Evolutionary conservation across 1,140 invertebrate species (phyloP), one percentile per base, ranked within the genome.

Genomic region (Cataglyphis hispanica): DNA sequence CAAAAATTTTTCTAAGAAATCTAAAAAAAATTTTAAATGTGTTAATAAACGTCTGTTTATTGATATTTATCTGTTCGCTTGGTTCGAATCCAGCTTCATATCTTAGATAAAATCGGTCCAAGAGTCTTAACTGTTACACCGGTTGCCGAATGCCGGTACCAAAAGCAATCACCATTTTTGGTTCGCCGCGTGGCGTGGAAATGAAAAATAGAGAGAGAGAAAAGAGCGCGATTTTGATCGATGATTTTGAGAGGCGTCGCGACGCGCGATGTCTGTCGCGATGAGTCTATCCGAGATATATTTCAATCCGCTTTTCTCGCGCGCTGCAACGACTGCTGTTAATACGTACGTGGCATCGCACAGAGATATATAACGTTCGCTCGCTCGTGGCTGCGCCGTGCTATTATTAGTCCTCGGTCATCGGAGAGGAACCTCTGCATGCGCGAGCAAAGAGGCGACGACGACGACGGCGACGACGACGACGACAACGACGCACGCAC

Each of bases 341-440:
- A 88, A 88, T 89, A 92, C 87, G 85, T 76, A 84, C 85, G 75
- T 87, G 86, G 83, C 50, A 75, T 86, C 64, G 76, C 27, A 58
- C 86, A 61, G 61, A 75, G 66, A 67, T 87, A 86, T 89, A 85
- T 75, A 90, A 78, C 74, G 61, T 19, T 85, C 76, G 40, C 53
- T 87, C 76, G 83, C 64, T 90, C 85, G 85, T 72, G 86, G 86
- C 86, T 76, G 80, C 58, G 66, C 34, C 56, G 76, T 76, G 86
- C 93, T 95, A 94, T 94, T 95, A 94, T 94, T 95, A 94, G 94
- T 92, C 78, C 87, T 87, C 91, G 93, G 93, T 94, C 93, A 94
- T 94, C 93, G 90, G 90, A 91, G 90, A 86, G 89, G 87, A 83
- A 85, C 78, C 40, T 91, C 88, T 91, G 69, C 70, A 67, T 63